Evolutionary conservation across 2,113 vertebrate species (phyloP).

Genomic region (Diadophis punctatus): DNA sequence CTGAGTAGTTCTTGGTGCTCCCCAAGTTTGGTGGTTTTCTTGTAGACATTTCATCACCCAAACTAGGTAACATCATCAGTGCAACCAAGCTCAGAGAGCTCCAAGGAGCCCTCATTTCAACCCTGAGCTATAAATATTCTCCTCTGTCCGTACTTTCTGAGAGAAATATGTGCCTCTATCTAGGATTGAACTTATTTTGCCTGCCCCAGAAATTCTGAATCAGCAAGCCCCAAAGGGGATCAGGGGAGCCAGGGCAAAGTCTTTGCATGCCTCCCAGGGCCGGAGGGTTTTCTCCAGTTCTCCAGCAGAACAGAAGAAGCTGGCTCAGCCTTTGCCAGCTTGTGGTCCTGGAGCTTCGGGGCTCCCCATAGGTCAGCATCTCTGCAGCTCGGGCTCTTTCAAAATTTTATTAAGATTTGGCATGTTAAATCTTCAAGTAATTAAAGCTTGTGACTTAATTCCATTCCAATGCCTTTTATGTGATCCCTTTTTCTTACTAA

Average conservation of each 20-base stretch:
- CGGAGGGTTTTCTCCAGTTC: neutral
- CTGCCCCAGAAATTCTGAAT: no score
- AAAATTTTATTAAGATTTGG: neutral
- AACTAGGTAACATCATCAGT: no score
- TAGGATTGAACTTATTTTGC: neutral
- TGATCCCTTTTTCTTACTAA: neutral
- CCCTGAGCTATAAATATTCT: no score
- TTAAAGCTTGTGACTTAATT: neutral
- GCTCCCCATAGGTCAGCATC: neutral
- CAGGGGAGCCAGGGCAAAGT: neutral
- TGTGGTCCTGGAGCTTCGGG: neutral
- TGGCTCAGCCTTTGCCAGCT: neutral
- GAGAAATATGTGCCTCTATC: neutral
- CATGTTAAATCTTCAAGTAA: neutral
- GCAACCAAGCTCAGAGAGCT: no score
- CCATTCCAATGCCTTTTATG: neutral
- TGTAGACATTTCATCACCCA: no score
- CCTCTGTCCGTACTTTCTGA: neutral
- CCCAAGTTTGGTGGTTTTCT: no score
- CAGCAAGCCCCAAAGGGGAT: neutral
- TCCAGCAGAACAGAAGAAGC: neutral
- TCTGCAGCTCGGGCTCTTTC: neutral
- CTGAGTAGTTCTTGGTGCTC: no score
- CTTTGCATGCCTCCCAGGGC: neutral
- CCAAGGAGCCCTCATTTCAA: no score